Evolutionary conservation across 2,113 vertebrate species (phyloP).

Genomic region (Caloenas nicobarica): DNA sequence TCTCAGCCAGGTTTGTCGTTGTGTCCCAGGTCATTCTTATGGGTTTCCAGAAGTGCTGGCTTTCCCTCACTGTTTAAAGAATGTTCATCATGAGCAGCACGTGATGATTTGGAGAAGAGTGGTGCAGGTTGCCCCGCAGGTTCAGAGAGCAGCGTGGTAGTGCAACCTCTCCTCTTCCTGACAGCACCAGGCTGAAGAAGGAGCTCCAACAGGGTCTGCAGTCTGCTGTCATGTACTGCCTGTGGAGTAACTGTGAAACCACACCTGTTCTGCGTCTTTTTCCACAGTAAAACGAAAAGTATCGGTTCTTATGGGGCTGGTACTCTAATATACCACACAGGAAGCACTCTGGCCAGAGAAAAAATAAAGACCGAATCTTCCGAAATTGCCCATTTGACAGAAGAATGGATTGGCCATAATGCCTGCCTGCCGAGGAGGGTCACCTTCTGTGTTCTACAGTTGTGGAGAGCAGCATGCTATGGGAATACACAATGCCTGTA

Average conservation of each 20-base stretch:
- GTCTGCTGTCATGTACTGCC: background rate
- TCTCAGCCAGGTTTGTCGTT: background rate
- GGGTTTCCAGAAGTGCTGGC: background rate
- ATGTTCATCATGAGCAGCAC: background rate
- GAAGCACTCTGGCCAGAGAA: background rate
- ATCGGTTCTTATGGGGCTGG: background rate
- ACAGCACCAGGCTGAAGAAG: background rate
- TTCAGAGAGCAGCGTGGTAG: background rate
- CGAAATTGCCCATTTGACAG: background rate
- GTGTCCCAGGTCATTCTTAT: background rate
- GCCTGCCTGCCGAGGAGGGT: rapidly evolving
- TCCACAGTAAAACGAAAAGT: background rate
- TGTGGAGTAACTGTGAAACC: background rate
- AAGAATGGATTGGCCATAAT: background rate
- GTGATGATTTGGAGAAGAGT: background rate
- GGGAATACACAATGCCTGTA: background rate
- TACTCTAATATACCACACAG: background rate
- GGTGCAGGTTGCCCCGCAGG: background rate
- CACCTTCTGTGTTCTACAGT: background rate
- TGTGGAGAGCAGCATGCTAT: rapidly evolving
- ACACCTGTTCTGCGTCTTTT: background rate
- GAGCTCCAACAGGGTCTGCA: background rate
- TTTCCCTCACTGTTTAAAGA: background rate
- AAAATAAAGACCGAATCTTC: background rate
- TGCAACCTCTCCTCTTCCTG: background rate